Evolutionary conservation across 2,888 invertebrate genomes (phyloP).

Genomic region (Ichneumoninae sp.): DNA sequence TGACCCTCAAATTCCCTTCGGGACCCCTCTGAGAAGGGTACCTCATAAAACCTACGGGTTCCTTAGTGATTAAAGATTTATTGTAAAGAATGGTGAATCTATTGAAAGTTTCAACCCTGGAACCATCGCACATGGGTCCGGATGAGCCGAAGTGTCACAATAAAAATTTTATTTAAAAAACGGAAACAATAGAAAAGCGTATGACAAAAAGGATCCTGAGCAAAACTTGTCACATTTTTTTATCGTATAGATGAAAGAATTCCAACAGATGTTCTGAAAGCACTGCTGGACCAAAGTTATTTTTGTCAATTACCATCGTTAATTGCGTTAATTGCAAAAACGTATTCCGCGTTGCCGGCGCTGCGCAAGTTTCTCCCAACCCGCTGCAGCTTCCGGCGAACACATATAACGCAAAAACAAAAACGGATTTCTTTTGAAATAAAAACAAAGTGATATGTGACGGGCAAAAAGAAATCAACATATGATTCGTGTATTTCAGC

Average conservation of each 20-base stretch:
- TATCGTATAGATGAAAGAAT: not conserved
- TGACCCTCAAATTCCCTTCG: constrained; percentile 9
- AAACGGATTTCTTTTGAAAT: not conserved
- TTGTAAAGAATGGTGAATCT: not conserved
- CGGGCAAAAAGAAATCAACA: not conserved
- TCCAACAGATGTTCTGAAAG: not conserved
- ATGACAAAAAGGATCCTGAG: not conserved
- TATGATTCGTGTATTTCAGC: not conserved
- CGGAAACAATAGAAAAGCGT: too few species aligned
- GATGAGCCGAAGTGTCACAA: not conserved
- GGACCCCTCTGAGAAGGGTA: not conserved
- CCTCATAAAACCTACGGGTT: not conserved
- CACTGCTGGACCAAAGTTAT: too few species aligned
- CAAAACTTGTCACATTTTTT: not conserved
- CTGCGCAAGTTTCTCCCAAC: too few species aligned
- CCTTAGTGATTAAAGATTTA: not conserved
- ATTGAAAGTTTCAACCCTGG: not conserved
- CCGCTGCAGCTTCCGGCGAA: not conserved
- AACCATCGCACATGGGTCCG: not conserved
- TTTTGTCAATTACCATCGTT: too few species aligned
- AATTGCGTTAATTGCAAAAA: too few species aligned
- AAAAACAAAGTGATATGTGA: not conserved
- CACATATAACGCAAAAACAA: not conserved
- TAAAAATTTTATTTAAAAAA: not conserved
- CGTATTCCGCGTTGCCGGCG: too few species aligned